These are phyloP conservation scores for Drosophila pectinifera DNA, from an alignment of 1,140 invertebrate species.

Conservation along the genomic window DNA sequence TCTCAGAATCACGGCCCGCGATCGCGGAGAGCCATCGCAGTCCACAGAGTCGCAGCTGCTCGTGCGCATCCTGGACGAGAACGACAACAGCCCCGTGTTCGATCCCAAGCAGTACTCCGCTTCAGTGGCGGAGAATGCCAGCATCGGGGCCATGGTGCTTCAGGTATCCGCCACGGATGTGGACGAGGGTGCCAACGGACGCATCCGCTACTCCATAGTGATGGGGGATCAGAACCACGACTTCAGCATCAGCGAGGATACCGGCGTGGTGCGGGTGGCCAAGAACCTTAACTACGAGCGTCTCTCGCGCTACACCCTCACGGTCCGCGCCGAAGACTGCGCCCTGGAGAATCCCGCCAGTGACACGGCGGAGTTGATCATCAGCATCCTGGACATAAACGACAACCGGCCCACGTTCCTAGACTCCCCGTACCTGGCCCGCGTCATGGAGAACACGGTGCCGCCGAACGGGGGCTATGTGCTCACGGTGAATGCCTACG, in stretches of 20 bases:
- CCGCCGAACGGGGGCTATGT: slow-evolving; percentile 91
- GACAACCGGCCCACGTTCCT: slow-evolving; percentile 97
- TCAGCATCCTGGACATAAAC: slow-evolving; percentile 94
- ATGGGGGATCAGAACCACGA: slow-evolving; percentile 96
- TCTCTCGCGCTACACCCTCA: slow-evolving; percentile 92
- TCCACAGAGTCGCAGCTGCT: slow-evolving; percentile 89
- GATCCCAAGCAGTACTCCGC: slow-evolving; percentile 94
- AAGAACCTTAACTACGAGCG: slow-evolving; percentile 97
- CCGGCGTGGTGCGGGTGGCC: slow-evolving; percentile 94
- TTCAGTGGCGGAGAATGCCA: slow-evolving; percentile 96
- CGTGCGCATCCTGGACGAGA: slow-evolving; percentile 94
- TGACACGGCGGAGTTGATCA: slow-evolving; percentile 89
- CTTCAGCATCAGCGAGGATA: slow-evolving; percentile 95
- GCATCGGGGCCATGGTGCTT: slow-evolving; percentile 94
- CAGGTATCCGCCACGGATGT: slow-evolving; percentile 96
- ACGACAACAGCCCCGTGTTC: slow-evolving; percentile 97
- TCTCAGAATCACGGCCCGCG: slow-evolving; percentile 92
- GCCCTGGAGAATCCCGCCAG: slow-evolving; percentile 83
- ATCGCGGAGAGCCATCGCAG: slow-evolving; percentile 94
- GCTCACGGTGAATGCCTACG: slow-evolving; percentile 92
- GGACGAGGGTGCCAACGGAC: slow-evolving; percentile 95
- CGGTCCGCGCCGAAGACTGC: slow-evolving; percentile 95
- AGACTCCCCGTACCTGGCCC: slow-evolving; percentile 95
- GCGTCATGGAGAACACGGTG: slow-evolving; percentile 96
- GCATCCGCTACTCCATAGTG: slow-evolving; percentile 94